Evolutionary conservation across 2,113 vertebrate species (phyloP).

Genomic region (Salvelinus fontinalis): DNA sequence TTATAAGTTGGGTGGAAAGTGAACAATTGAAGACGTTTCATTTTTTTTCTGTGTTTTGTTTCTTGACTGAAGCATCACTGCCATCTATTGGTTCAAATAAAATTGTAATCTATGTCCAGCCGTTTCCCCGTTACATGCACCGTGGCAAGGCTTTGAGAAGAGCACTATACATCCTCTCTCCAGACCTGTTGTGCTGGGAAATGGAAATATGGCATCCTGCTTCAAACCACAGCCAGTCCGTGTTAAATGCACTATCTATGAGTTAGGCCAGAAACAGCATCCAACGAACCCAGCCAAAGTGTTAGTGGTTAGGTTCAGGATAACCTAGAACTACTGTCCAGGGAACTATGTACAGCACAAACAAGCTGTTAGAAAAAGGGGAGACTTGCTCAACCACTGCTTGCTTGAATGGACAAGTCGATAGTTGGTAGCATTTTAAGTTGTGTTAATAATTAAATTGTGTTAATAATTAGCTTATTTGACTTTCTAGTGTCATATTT

Average conservation of each 20-base stretch:
- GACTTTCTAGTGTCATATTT: neutral
- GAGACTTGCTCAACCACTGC: neutral
- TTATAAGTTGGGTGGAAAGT: neutral
- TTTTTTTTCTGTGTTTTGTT: neutral
- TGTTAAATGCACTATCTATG: neutral
- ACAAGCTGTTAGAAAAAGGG: neutral
- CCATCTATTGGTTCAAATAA: conserved; percentile 55
- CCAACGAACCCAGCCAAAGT: neutral
- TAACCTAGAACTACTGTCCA: neutral
- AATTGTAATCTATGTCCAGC: no score
- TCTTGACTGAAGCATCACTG: conserved; percentile 22
- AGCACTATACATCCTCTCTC: no score
- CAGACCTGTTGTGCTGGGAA: neutral
- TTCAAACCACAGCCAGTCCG: neutral
- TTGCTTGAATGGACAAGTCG: neutral
- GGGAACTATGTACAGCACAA: neutral
- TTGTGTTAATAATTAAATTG: neutral
- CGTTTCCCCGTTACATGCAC: no score
- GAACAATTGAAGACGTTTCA: neutral
- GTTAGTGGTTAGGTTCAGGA: neutral
- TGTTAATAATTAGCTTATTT: no score
- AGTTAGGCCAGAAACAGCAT: neutral
- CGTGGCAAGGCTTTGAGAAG: no score
- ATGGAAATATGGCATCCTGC: neutral
- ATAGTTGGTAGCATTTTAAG: conserved; percentile 39